Conservation (phyloP, 2,797 vertebrate species). For the Hafferia zeledoni region DNA sequence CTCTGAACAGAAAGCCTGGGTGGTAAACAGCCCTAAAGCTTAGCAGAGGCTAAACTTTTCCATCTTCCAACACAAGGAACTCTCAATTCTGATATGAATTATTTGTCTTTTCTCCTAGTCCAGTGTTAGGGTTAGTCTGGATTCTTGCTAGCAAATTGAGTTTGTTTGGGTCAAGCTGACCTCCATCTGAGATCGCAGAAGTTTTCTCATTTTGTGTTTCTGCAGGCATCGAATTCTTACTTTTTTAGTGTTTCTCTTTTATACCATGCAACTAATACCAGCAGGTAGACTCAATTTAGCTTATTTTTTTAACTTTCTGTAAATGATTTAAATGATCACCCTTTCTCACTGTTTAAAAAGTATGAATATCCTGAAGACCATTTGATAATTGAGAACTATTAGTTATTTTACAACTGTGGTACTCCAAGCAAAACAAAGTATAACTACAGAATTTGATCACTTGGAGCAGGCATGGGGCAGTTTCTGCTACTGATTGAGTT, state of each 20-base stretch:
- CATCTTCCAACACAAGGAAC: neutral
- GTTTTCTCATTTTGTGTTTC: neutral
- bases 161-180: constrained; percentile 55
- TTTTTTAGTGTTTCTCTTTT: neutral
- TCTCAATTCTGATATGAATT: constrained; percentile 9
- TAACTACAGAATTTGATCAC: neutral
- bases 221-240: neutral
- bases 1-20: constrained; percentile 12
- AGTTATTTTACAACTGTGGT: neutral
- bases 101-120: neutral
- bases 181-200: constrained; percentile 7
- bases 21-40: constrained; percentile 16
- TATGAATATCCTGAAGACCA: neutral
- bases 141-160: neutral
- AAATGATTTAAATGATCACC: neutral
- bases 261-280: neutral
- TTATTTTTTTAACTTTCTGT: neutral
- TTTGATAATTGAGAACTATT: neutral
- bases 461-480: neutral
- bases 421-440: neutral
- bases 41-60: constrained; percentile 41
- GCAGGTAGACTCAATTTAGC: neutral
- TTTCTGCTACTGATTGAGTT: neutral
- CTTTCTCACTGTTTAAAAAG: neutral
- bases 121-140: neutral